Base-by-base conservation (phyloP, 2,113 vertebrate genomes). In the Opisthocomus hoazin region DNA sequence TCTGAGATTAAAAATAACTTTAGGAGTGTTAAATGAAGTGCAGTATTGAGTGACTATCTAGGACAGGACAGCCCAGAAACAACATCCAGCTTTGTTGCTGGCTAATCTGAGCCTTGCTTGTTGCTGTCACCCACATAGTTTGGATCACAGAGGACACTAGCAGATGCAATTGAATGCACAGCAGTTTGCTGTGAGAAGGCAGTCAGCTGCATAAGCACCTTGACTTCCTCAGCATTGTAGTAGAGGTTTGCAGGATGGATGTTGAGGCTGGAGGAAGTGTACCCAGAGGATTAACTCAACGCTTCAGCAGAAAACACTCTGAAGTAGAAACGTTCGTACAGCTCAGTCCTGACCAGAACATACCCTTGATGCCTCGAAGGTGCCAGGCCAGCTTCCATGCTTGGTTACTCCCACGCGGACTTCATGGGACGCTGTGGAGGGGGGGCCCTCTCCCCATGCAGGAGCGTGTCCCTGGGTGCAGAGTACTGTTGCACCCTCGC, bases 41-140 rank as follows among this genome's bases (percentile, higher is more conserved):
- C 36, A 30, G 50, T 60, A 69, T 69, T 56, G 39, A 80, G 63
- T 70, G 54, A 90, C 74, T 56, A 73, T 15, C 15, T 53, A 36
- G 82, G 71, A 45, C 24, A 46, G 54, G 79, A 50, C 65, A 71
- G 64, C 58, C 48, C 63, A 73, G 86, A 78, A 77, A 83, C 51
- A 34, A 20, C 56, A n/a, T 36, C 50, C 53, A 22, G 39, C 77
- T 82, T 71, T 61, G 87, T 45, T 95, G 96, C 92, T 96, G 94
- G 95, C 96, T 93, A 98, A 98, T 97, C 96, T 98, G 96, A 97
- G 96, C 96, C 91, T 96, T 96, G 91, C 93, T 92, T 95, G 89
- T 83, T 37, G 87, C 61, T 71, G 76, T 86, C 75, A 82, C 70
- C 86, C 91, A 65, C 94, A 89, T 94, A 94, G 90, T 96, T 97